Percentiles rank a stretch among this genome's conserved stretches.
These are phyloP conservation scores for Perodicticus potto DNA, from an alignment of 2,797 vertebrate species.

Conservation along the genomic window DNA sequence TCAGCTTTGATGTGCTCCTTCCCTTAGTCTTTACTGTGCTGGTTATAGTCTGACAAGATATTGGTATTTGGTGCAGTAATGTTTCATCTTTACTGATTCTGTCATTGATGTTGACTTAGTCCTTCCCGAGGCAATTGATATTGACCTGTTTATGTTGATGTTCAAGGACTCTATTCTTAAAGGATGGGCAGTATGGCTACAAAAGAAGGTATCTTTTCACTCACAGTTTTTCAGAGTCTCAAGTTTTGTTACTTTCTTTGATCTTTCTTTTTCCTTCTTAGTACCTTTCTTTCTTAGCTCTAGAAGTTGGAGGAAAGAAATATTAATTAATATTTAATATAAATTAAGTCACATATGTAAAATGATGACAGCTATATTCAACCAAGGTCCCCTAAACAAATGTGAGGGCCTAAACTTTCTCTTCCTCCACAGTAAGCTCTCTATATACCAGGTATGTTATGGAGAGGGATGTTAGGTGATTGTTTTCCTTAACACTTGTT, in stretches of 20 bases:
- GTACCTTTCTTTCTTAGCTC: background rate
- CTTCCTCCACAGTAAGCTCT: background rate
- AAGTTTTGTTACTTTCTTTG: background rate
- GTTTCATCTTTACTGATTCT: background rate
- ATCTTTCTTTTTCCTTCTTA: background rate
- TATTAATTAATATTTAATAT: background rate
- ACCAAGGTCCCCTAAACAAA: background rate
- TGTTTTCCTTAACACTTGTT: background rate
- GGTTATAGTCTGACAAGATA: background rate
- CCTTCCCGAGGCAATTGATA: background rate
- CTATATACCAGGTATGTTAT: background rate
- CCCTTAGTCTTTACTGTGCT: background rate
- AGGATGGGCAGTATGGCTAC: background rate
- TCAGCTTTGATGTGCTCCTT: background rate
- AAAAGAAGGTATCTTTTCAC: background rate
- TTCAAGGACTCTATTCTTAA: slow-evolving; percentile 11
- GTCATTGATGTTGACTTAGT: background rate
- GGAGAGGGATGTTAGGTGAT: background rate
- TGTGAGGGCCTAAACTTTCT: background rate
- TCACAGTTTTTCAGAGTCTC: background rate
- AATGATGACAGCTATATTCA: background rate
- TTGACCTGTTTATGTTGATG: background rate
- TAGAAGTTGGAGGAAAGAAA: background rate
- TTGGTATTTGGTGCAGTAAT: background rate
- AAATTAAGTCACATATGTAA: background rate